Conservation (phyloP, 1,140 invertebrate genomes). For the Orius laevigatus region DNA sequence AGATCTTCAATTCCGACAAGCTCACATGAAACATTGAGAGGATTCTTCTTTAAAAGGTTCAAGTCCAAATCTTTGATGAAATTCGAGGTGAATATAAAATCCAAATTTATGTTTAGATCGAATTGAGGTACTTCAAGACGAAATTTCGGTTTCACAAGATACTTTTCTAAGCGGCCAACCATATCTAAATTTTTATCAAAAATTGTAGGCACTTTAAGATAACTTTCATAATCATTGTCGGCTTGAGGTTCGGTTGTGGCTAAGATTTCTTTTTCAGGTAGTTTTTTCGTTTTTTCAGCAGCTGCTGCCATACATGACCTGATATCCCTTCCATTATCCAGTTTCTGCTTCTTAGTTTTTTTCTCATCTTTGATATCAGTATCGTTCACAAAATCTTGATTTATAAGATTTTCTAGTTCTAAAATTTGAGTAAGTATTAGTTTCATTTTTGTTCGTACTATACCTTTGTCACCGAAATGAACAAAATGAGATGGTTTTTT, state of each 20-base stretch:
- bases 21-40: background rate
- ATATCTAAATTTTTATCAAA: no score
- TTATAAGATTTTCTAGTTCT: constrained; percentile 9
- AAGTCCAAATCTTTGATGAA: background rate
- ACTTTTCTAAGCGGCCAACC: no score
- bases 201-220: no score
- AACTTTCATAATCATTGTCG: no score
- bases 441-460: no score
- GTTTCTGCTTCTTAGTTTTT: constrained; percentile 17
- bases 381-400: constrained; percentile 2
- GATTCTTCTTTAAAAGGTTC: background rate
- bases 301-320: constrained; percentile 15
- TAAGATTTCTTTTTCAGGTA: no score
- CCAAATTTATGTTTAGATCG: no score
- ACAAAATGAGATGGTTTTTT: background rate
- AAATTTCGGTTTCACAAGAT: no score
- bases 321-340: constrained; percentile 17
- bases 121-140: no score
- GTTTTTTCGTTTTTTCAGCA: background rate
- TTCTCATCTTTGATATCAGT: constrained; percentile 11
- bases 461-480: constrained; percentile 6
- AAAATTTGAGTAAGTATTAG: background rate
- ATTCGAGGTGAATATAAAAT: no score
- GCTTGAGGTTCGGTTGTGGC: no score
- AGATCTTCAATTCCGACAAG: constrained; percentile 9